Conservation (phyloP, 2,113 vertebrate species). For the Catharus bicknelli region DNA sequence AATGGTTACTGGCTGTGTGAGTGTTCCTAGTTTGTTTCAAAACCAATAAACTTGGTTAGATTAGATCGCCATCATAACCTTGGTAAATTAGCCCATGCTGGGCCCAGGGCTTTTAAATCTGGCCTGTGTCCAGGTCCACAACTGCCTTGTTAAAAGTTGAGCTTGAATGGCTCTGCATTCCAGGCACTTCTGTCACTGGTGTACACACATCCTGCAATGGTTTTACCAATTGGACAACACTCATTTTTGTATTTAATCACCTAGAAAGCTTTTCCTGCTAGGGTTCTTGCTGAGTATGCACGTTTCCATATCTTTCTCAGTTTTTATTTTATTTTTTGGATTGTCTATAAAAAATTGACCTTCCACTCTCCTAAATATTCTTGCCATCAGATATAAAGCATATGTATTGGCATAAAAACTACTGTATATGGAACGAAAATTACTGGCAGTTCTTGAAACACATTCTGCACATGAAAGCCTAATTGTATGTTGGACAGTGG, state of each 20-base stretch:
- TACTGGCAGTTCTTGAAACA: conserved; percentile 55
- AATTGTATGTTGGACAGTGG: conserved; percentile 50
- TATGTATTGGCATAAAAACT: conserved; percentile 44
- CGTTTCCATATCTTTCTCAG: not conserved
- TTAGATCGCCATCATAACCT: not conserved
- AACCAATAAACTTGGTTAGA: conserved; percentile 5
- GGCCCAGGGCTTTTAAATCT: not conserved
- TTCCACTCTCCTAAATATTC: conserved; percentile 4
- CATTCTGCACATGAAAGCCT: conserved; percentile 18
- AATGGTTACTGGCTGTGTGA: not conserved
- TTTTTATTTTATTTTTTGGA: conserved; percentile 26
- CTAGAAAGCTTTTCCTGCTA: not conserved
- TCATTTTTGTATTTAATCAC: conserved; percentile 32
- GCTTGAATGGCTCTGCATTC: conserved; percentile 16
- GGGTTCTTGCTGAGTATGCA: not conserved
- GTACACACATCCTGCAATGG: not conserved
- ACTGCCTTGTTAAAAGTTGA: conserved; percentile 42
- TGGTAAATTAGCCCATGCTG: conserved; percentile 27
- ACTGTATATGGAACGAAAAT: conserved; percentile 7
- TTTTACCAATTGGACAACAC: not conserved
- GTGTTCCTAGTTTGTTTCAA: not conserved
- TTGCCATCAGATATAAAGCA: conserved; percentile 40
- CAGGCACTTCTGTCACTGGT: not conserved
- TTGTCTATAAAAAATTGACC: conserved; percentile 34
- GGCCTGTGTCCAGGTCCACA: conserved; percentile 36